phyloP scores from a whole-genome alignment of 2,888 invertebrate species.

The Drosophila parthenogenetica region DNA sequence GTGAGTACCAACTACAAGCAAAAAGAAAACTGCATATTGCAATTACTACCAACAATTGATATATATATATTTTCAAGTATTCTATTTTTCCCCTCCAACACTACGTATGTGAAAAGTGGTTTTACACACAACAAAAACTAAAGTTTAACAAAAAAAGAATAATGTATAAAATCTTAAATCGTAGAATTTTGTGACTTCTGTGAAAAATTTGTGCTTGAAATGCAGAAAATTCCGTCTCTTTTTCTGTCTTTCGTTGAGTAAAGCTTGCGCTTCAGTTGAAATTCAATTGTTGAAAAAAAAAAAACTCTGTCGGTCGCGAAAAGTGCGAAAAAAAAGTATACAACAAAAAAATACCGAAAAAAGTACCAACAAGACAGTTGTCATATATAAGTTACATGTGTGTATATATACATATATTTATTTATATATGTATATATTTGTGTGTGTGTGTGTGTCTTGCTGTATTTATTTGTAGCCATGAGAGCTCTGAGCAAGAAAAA shows the following conservation, averaged over 20 bases:
- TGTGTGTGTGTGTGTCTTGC: conserved; percentile 48
- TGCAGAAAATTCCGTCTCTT: conserved; percentile 42
- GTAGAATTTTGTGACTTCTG: conserved; percentile 47
- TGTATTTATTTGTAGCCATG: conserved; percentile 49
- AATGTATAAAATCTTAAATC: conserved; percentile 29
- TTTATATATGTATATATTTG: conserved; percentile 17
- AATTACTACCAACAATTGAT: conserved; percentile 67
- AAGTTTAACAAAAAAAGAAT: conserved; percentile 22
- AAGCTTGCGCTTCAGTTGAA: conserved; percentile 34
- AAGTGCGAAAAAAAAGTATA: conserved; percentile 70
- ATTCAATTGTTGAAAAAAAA: conserved; percentile 38
- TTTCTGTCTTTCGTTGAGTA: conserved; percentile 33
- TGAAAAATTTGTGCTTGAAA: conserved; percentile 57
- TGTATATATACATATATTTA: conserved; percentile 23
- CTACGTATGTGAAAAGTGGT: conserved; percentile 65
- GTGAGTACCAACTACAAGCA: conserved; percentile 62
- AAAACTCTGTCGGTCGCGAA: conserved; percentile 70
- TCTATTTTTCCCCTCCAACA: conserved; percentile 80
- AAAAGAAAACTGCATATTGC: conserved; percentile 48
- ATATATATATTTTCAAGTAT: conserved; percentile 75
- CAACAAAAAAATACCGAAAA: conserved; percentile 26
- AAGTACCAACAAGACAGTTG: conserved; percentile 34
- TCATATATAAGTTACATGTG: conserved; percentile 41
- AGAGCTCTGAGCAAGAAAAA: conserved; percentile 44
- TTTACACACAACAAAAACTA: conserved; percentile 51